A percentile compares a stretch with the other conserved stretches of the same genome.
These are phyloP conservation scores for Brachypalpus laphriformis DNA, from an alignment of 2,888 invertebrate species.

Conservation along the genomic window DNA sequence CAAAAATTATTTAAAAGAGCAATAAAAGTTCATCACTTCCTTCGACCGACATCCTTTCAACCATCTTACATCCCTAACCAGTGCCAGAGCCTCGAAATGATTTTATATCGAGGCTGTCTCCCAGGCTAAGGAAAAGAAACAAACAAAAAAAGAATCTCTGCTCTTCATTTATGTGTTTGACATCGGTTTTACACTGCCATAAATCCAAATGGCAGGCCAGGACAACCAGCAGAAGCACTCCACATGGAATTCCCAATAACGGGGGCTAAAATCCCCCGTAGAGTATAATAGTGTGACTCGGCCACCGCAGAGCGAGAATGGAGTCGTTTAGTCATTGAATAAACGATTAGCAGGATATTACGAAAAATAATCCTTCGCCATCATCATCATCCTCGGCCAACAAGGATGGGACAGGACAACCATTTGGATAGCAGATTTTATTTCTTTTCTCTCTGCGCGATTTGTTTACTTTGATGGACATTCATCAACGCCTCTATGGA, in stretches of 20 bases:
- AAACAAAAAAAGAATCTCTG: not conserved
- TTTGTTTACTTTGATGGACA: conserved; percentile 54
- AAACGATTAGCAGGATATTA: conserved; percentile 70
- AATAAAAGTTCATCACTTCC: conserved; percentile 48
- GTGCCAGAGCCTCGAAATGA: conserved; percentile 2
- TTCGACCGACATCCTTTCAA: conserved; percentile 4
- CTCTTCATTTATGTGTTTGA: conserved; percentile 63
- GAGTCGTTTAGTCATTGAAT: conserved; percentile 61
- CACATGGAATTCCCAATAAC: conserved; percentile 52
- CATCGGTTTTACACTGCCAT: conserved; percentile 60
- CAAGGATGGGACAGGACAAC: not conserved
- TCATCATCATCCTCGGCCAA: not conserved
- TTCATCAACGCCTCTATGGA: conserved; percentile 61
- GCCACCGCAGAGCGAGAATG: conserved; percentile 16
- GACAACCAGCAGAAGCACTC: conserved; percentile 18
- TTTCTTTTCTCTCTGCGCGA: conserved; percentile 17
- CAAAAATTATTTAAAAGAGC: conserved; percentile 69
- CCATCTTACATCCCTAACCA: not conserved
- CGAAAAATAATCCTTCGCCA: conserved; percentile 61
- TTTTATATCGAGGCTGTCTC: conserved; percentile 13
- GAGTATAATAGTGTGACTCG: conserved; percentile 10
- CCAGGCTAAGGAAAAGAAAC: not conserved
- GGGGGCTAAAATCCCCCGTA: conserved; percentile 1
- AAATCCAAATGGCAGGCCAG: conserved; percentile 49
- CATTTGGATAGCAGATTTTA: conserved; percentile 36